phyloP scores from a whole-genome alignment of 1,140 invertebrate species.

The Bombus vancouverensis region DNA sequence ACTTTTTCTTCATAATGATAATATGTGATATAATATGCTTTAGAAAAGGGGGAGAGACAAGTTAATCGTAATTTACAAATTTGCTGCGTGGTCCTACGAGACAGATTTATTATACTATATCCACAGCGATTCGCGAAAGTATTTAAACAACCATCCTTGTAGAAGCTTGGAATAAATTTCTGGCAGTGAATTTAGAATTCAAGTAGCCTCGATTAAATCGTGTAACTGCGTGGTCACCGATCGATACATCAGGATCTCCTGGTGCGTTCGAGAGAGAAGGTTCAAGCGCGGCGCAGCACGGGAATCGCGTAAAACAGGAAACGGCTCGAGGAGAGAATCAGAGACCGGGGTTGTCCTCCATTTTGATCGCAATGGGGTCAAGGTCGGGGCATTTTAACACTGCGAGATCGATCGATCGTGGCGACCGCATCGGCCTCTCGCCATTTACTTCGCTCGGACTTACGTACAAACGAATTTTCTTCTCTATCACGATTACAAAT shows the following conservation, averaged over 20 bases:
- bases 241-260: slow-evolving; percentile 1
- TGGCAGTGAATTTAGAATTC: neutral
- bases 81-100: neutral
- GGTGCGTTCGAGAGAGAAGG: neutral
- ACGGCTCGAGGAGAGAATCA: slow-evolving; percentile 35
- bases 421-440: neutral
- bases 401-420: slow-evolving; percentile 45
- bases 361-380: slow-evolving; percentile 52
- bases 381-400: slow-evolving; percentile 54
- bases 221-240: neutral
- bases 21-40: neutral
- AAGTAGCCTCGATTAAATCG: neutral
- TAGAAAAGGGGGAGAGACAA: neutral
- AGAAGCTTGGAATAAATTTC: neutral
- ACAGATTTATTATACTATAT: neutral
- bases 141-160: neutral
- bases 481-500: neutral
- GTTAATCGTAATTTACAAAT: neutral
- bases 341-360: slow-evolving; percentile 40
- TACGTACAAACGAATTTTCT: neutral
- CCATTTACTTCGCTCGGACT: neutral
- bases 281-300: neutral
- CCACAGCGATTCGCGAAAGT: neutral
- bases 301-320: slow-evolving; percentile 41
- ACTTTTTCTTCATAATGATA: neutral